Evolutionary conservation across 2,113 vertebrate species (phyloP).

Genomic region (Cochlearius cochlearius): DNA sequence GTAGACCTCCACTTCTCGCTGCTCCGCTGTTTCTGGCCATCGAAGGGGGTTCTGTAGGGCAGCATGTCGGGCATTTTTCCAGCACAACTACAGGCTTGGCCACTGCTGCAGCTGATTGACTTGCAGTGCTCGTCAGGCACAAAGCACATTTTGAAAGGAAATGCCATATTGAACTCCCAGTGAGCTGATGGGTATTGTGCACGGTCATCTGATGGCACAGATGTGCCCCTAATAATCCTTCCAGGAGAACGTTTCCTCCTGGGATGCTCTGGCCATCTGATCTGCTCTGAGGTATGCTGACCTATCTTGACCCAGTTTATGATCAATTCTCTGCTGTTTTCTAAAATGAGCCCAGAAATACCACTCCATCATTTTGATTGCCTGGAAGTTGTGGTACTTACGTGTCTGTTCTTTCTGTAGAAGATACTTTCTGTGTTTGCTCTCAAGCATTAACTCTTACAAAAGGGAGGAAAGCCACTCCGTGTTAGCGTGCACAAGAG

Average conservation of each 20-base stretch:
- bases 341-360: constrained; percentile 24
- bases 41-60: background rate
- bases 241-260: constrained; percentile 47
- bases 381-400: background rate
- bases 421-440: background rate
- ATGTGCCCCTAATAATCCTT: constrained; percentile 65
- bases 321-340: constrained; percentile 39
- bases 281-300: constrained; percentile 58
- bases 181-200: constrained; percentile 52
- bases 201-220: constrained; percentile 59
- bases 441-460: background rate
- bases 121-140: constrained; percentile 34
- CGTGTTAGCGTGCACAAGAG: background rate
- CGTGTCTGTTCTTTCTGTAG: background rate
- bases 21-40: background rate
- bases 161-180: constrained; percentile 51
- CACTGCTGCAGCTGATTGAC: background rate
- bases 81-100: background rate
- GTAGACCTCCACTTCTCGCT: background rate
- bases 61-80: background rate
- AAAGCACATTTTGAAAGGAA: constrained; percentile 56
- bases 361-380: constrained; percentile 29
- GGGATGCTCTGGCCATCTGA: constrained; percentile 61
- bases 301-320: constrained; percentile 63
- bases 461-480: background rate